phyloP scores from a whole-genome alignment of 2,888 invertebrate species.

The Hyles lineata region DNA sequence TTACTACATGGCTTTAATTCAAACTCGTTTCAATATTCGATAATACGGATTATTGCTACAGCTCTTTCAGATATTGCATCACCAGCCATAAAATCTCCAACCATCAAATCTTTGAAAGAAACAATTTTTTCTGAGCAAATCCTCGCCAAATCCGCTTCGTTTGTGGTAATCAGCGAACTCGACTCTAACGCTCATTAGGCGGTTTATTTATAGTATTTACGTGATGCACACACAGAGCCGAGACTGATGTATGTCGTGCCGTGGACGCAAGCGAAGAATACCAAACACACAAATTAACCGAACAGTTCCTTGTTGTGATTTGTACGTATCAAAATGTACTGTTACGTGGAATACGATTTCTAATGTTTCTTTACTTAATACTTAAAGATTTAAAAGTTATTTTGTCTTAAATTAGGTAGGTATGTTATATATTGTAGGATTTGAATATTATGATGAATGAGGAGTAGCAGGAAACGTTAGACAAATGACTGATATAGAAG shows the following conservation, averaged over 20 bases:
- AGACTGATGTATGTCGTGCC: conserved; percentile 67
- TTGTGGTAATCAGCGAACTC: conserved; percentile 17
- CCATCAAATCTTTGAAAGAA: no score
- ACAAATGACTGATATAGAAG: no score
- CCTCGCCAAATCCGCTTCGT: conserved; percentile 4
- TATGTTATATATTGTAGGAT: no score
- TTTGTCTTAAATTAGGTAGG: not conserved
- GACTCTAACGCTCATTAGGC: conserved; percentile 51
- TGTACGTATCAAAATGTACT: conserved; percentile 29
- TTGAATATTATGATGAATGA: no score
- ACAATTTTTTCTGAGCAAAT: no score
- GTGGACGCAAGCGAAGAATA: conserved; percentile 54
- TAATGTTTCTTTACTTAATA: not conserved
- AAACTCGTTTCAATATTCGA: no score
- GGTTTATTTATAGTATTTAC: conserved; percentile 67
- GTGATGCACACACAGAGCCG: conserved; percentile 61
- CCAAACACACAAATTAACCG: conserved; percentile 47
- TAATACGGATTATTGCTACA: no score
- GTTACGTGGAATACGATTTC: not conserved
- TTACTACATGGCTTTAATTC: no score
- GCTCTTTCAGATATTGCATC: no score
- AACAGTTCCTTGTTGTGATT: conserved; percentile 36
- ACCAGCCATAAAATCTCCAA: no score
- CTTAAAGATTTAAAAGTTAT: not conserved
- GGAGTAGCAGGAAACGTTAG: no score